Conservation (phyloP, 2,797 vertebrate species). For the Phylloscopus collybita region DNA sequence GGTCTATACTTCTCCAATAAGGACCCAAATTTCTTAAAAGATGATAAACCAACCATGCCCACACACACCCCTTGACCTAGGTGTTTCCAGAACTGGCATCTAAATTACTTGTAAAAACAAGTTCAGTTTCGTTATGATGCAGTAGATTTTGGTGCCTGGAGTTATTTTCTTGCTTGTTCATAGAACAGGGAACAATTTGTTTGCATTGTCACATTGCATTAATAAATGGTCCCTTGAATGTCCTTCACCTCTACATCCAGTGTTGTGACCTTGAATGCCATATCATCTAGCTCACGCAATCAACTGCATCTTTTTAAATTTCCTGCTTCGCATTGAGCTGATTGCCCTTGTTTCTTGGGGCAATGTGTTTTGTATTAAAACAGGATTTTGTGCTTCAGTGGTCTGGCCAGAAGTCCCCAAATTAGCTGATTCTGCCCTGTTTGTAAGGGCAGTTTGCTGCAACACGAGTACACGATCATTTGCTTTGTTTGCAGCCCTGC, state of each 20-base stretch:
- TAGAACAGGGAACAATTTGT: not conserved
- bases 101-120: not conserved
- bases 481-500: conserved; percentile 26
- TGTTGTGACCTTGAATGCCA: not conserved
- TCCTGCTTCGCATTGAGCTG: not conserved
- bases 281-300: not conserved
- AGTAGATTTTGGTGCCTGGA: not conserved
- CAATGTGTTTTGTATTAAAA: not conserved
- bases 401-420: not conserved
- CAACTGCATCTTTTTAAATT: not conserved
- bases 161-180: not conserved
- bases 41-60: not conserved
- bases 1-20: not conserved
- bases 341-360: not conserved
- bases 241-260: not conserved
- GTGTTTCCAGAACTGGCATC: not conserved
- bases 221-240: not conserved
- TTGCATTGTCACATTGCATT: not conserved
- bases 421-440: not conserved
- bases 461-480: rapidly evolving
- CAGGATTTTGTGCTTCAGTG: not conserved
- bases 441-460: not conserved
- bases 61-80: rapidly evolving
- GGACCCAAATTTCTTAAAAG: not conserved
- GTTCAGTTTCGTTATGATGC: not conserved